A percentile compares a stretch with the other conserved stretches of the same genome.
Evolutionary conservation across 2,797 vertebrate genomes (phyloP).

Genomic region (Phyllotis vaccarum): DNA sequence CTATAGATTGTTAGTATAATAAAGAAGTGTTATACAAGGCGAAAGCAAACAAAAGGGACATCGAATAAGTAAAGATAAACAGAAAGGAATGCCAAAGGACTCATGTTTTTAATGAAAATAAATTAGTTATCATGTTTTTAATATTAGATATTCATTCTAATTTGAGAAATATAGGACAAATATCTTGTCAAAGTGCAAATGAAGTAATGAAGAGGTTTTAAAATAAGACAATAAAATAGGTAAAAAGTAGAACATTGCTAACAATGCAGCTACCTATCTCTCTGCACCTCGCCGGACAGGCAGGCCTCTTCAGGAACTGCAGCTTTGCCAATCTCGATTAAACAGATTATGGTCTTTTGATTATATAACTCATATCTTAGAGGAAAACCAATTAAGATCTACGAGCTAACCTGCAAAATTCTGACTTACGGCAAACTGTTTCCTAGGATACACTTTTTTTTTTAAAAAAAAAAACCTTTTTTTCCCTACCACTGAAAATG

Average conservation of each 20-base stretch:
- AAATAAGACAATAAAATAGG: slow-evolving; percentile 61
- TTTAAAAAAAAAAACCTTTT: slow-evolving; percentile 83
- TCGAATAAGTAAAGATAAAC: slow-evolving; percentile 41
- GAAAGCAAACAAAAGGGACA: slow-evolving; percentile 66
- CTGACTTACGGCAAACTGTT: slow-evolving; percentile 84
- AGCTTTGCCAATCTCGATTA: slow-evolving; percentile 82
- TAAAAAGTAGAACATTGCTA: slow-evolving; percentile 83
- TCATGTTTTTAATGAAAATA: slow-evolving; percentile 81
- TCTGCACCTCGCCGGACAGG: slow-evolving; percentile 73
- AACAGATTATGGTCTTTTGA: slow-evolving; percentile 77
- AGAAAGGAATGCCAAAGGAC: slow-evolving; percentile 79
- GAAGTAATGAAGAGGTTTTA: slow-evolving; percentile 70
- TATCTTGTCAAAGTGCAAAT: slow-evolving; percentile 83
- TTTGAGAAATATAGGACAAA: slow-evolving; percentile 67
- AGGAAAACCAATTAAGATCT: slow-evolving; percentile 82
- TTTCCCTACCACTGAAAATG: slow-evolving; percentile 84
- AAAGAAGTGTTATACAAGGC: neutral
- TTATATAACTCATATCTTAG: slow-evolving; percentile 73
- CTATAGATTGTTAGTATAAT: neutral
- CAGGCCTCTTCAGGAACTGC: slow-evolving; percentile 85
- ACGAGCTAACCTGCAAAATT: slow-evolving; percentile 83
- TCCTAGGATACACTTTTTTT: slow-evolving; percentile 86
- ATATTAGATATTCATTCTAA: slow-evolving; percentile 80
- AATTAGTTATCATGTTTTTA: slow-evolving; percentile 75
- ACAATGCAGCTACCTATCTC: slow-evolving; percentile 79